Conservation (phyloP, 2,113 vertebrate genomes). For the Dascyllus trimaculatus region DNA sequence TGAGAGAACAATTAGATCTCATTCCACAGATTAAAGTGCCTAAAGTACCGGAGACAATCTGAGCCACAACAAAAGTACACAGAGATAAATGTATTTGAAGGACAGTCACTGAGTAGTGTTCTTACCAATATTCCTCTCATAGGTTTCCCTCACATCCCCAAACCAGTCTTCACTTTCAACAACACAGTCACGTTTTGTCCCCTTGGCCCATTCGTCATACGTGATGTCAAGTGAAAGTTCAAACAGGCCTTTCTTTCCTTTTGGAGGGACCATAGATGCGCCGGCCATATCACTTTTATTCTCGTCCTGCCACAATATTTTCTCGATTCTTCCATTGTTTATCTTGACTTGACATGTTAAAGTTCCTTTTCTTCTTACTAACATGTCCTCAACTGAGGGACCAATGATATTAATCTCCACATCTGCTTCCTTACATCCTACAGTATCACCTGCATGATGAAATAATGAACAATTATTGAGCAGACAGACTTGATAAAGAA, state of each 20-base stretch:
- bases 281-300: rapidly evolving
- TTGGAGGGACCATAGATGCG: rapidly evolving
- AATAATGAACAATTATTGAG: background rate
- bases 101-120: background rate
- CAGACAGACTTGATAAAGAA: background rate
- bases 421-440: rapidly evolving
- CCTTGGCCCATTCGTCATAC: conserved; percentile 71
- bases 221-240: background rate
- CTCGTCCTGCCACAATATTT: conserved; percentile 31
- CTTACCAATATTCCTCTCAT: conserved; percentile 73
- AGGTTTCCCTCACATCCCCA: rapidly evolving
- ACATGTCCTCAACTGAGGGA: conserved; percentile 28
- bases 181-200: conserved; percentile 39
- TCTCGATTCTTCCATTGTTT: rapidly evolving
- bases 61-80: background rate
- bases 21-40: background rate
- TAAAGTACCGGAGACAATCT: background rate
- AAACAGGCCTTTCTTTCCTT: rapidly evolving
- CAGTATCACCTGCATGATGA: background rate
- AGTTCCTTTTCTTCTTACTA: background rate
- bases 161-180: rapidly evolving
- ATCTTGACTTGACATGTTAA: conserved; percentile 6
- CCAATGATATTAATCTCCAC: background rate
- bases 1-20: conserved; percentile 65
- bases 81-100: background rate